Percentiles rank a stretch among this genome's conserved stretches.
These are phyloP conservation scores for Myathropa florea DNA, from an alignment of 2,888 invertebrate species.

Conservation along the genomic window DNA sequence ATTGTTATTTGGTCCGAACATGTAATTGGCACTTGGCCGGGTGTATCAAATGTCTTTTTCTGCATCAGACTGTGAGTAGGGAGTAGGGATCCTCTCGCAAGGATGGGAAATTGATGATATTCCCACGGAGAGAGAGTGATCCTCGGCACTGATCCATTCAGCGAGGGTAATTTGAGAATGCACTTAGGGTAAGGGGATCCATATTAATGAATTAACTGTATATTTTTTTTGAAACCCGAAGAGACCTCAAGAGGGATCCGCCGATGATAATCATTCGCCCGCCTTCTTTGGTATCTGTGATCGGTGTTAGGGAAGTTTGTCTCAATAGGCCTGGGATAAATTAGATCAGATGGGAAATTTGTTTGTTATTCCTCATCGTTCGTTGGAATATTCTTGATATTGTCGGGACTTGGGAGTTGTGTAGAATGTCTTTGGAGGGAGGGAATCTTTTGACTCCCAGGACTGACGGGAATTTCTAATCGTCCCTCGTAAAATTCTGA, in stretches of 20 bases:
- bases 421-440: no score
- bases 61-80: not conserved
- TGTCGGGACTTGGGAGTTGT: no score
- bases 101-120: constrained; percentile 39
- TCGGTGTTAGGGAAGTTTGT: not conserved
- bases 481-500: no score
- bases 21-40: constrained; percentile 64
- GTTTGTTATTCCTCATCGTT: no score
- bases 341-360: no score
- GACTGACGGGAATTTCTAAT: no score
- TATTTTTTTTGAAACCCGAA: not conserved
- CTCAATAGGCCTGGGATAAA: not conserved
- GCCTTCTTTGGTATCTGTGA: no score
- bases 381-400: no score
- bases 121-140: constrained; percentile 34
- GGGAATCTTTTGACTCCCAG: no score
- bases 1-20: constrained; percentile 60
- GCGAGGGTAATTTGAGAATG: constrained; percentile 47
- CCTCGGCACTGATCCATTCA: constrained; percentile 32
- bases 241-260: not conserved
- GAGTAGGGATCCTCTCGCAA: constrained; percentile 6
- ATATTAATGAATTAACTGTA: not conserved
- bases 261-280: not conserved
- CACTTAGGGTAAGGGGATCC: not conserved
- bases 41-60: constrained; percentile 56